Evolutionary conservation across 2,113 vertebrate species (phyloP), one percentile per base, ranked within the genome.

Genomic region (Nematolebias whitei): DNA sequence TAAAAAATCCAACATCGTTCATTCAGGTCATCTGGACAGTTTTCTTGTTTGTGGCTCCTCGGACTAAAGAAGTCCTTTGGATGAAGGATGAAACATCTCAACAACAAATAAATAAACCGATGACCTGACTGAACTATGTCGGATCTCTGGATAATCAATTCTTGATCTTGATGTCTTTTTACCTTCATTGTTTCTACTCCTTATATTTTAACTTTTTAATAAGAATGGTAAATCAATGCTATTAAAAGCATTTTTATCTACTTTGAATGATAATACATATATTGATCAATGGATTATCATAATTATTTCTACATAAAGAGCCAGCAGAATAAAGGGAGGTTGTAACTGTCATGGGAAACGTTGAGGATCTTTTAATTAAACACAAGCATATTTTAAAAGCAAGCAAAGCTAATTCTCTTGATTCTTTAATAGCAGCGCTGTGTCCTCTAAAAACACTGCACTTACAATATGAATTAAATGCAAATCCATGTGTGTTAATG

Each of bases 291-390:
- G 39, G 24, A 26, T 18, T 39, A 18, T n/a, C n/a, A 23, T 50
- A 40, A 50, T 51, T 50, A 62, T 60, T 47, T 29, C 15, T 51
- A 9, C 18, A 8, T 40, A 49, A 52, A 57, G 26, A 49, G 9
- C 9, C 39, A 24, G 32, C 41, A 49, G 51, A 35, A 16, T 13
- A 26, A 40, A 29, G 26, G 4, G 39, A 67, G 53, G 14, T 14
- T 15, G 24, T 24, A 26, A 50, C 55, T 59, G 49, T 60, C 52
- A 32, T 14, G 53, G 52, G 54, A 60, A 77, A 55, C 64, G 45
- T 68, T 48, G 23, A 20, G 45, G 45, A 48, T 65, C 18, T 45
- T 74, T 64, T 60, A 76, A 68, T 72, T 62, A 75, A 75, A 54
- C 22, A 23, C 24, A 60, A 50, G 18, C 32, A 76, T 67, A 54